These are phyloP conservation scores for Ceratosolen fusciceps DNA, from an alignment of 1,140 invertebrate genomes.

Conservation along the genomic window DNA sequence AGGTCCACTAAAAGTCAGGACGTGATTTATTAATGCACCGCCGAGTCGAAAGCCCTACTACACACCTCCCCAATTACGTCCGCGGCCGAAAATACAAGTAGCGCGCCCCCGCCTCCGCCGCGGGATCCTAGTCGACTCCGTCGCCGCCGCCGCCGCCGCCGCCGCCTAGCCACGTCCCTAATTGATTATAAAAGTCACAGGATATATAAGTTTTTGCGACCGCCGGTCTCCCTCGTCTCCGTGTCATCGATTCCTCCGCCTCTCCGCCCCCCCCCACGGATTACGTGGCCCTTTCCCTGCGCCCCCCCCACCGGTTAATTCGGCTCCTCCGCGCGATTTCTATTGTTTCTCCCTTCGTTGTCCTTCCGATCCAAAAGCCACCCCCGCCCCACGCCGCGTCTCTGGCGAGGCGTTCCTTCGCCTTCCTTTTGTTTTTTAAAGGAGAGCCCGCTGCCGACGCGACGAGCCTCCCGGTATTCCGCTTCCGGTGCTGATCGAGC, in stretches of 20 bases:
- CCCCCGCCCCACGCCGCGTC: background rate
- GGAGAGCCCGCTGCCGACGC: background rate
- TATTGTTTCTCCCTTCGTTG: too few species aligned
- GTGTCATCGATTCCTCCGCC: too few species aligned
- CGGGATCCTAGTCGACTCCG: background rate
- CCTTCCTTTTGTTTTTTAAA: constrained; percentile 7
- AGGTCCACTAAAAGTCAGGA: constrained; percentile 22
- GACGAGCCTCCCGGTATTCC: constrained; percentile 8
- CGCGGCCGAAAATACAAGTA: constrained; percentile 23
- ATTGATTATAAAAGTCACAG: constrained; percentile 43
- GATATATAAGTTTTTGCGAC: constrained; percentile 10
- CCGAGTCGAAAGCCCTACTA: background rate
- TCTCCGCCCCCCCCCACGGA: background rate
- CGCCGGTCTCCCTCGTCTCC: too few species aligned
- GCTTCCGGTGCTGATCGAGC: constrained; percentile 7
- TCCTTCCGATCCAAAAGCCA: too few species aligned
- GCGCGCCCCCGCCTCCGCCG: too few species aligned
- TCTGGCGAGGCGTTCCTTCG: background rate
- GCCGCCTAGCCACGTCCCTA: background rate
- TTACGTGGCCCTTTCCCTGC: too few species aligned
- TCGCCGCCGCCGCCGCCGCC: too few species aligned
- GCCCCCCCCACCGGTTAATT: too few species aligned
- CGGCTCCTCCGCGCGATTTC: too few species aligned
- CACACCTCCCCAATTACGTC: constrained; percentile 28
- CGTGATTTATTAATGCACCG: constrained; percentile 26